phyloP scores from a whole-genome alignment of 2,113 vertebrate species.

The Maccullochella peelii region DNA sequence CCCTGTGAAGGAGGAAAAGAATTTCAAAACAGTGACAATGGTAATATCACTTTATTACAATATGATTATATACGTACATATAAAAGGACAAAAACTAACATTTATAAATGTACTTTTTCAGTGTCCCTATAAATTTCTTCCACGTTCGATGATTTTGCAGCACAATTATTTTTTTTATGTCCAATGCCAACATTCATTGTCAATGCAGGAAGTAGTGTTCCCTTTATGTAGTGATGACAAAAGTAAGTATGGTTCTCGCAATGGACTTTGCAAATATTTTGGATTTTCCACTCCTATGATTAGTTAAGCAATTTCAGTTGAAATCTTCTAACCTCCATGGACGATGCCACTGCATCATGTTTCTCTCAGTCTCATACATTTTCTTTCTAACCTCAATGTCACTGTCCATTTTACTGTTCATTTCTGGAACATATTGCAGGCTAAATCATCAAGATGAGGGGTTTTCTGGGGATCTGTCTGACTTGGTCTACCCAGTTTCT shows the following conservation, averaged over 20 bases:
- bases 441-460: background rate
- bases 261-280: too few relatives aligned
- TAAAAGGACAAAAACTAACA: too few relatives aligned
- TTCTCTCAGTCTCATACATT: background rate
- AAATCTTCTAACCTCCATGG: background rate
- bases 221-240: too few relatives aligned
- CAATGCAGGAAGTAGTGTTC: too few relatives aligned
- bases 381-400: background rate
- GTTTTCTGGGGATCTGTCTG: background rate
- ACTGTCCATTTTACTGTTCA: background rate
- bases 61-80: too few relatives aligned
- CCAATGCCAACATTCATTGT: too few relatives aligned
- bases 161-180: too few relatives aligned
- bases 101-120: too few relatives aligned
- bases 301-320: background rate
- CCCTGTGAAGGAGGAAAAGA: background rate
- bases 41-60: background rate
- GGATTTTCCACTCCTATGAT: background rate
- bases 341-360: slow-evolving; percentile 14
- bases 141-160: too few relatives aligned
- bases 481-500: too few relatives aligned
- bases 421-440: slow-evolving; percentile 1
- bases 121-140: too few relatives aligned
- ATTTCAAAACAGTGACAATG: background rate
- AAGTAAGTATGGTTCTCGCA: too few relatives aligned